Base-by-base conservation (phyloP, 2,113 vertebrate species). In the Coracopsis vasa region DNA sequence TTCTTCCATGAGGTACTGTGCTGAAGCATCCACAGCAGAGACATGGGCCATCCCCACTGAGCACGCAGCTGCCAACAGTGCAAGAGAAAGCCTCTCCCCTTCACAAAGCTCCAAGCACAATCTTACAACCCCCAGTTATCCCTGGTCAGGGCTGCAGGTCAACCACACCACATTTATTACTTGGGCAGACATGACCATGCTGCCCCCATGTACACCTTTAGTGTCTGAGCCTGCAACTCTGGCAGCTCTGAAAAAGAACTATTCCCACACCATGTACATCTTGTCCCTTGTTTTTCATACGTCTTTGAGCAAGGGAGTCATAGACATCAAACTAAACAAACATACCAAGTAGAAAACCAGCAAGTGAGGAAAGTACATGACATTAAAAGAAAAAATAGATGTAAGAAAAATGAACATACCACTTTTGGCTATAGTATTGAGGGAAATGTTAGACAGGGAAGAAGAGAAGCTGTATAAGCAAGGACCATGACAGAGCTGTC, bases 361-460 rank as follows among this genome's bases (percentile, higher is more conserved):
- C 62, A 80, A 83, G 75, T 81, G 90, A 86, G 69, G 61, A 48
- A 25, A 93, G 72, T 53, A 88, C 31, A n/a, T 39, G 94, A 93
- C 86, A 93, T 93, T 89, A 50, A 96, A 95, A 35, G 69, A 72
- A 95, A 96, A 80, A 54, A n/a, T 60, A 98, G 93, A 97, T 95
- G 81, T 94, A 98, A 97, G 95, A 95, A 96, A 97, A 98, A 96
- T 81, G 95, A 97, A 99, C 99, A 96, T 99, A 99, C 98, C 99
- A 96, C 98, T 98, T 97, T 98, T 99, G 98, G 98, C 98, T 96
- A 99, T 97, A 98, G 98, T 97, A 98, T 98, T 98, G 98, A 99
- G 98, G 98, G 98, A 99, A 98, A 98, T 98, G 98, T 98, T 98
- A 99, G 98, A 99, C 97, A 99, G 97, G 98, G 98, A 99, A 92